phyloP scores from a whole-genome alignment of 2,888 invertebrate genomes.

The Polydrusus pterygomalis region DNA sequence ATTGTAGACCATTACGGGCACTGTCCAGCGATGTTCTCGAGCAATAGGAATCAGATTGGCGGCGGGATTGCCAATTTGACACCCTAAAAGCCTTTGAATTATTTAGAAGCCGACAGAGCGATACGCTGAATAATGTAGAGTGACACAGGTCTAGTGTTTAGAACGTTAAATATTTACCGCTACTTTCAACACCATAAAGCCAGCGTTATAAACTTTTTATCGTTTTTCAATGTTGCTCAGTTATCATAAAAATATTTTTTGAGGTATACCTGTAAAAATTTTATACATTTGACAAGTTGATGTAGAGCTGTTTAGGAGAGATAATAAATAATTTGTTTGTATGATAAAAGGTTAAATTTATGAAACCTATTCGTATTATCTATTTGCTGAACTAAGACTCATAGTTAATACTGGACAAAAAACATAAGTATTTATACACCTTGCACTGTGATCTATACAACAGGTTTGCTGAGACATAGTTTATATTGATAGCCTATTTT shows the following conservation, averaged over 20 bases:
- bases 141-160: slow-evolving; percentile 73
- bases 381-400: too few relatives aligned
- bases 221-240: slow-evolving; percentile 23
- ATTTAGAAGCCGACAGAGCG: slow-evolving; percentile 71
- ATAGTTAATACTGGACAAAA: too few relatives aligned
- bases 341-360: background rate
- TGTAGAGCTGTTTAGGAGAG: background rate
- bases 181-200: slow-evolving; percentile 51
- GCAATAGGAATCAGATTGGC: slow-evolving; percentile 55
- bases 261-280: background rate
- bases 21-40: slow-evolving; percentile 40
- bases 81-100: slow-evolving; percentile 72
- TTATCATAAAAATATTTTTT: slow-evolving; percentile 15
- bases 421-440: too few relatives aligned
- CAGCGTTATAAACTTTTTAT: slow-evolving; percentile 37
- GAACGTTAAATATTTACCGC: slow-evolving; percentile 70
- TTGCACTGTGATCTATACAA: too few relatives aligned
- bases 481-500: too few relatives aligned
- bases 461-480: too few relatives aligned
- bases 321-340: background rate
- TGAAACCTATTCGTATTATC: too few relatives aligned
- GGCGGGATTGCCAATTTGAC: slow-evolving; percentile 68
- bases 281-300: slow-evolving; percentile 9
- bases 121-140: slow-evolving; percentile 71
- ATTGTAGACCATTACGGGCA: slow-evolving; percentile 35